phyloP scores from a whole-genome alignment of 2,113 vertebrate genomes.

The Carassius gibelio region DNA sequence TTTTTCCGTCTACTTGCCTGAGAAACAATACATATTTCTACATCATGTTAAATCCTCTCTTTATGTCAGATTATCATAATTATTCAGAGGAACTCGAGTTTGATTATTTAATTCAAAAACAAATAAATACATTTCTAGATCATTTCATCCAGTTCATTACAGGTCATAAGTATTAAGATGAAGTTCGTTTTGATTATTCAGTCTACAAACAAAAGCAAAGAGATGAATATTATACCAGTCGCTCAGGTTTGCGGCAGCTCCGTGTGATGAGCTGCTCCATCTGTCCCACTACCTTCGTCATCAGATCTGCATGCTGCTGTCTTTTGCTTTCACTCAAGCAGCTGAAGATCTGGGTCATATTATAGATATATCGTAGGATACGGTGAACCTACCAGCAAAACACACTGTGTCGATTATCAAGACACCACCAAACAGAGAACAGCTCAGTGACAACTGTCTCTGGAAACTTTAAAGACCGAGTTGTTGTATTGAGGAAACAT shows the following conservation, averaged over 20 bases:
- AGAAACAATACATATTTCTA: conserved; percentile 18
- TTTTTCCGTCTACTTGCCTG: conserved; percentile 58
- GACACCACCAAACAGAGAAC: background rate
- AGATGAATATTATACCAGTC: background rate
- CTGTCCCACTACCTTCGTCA: conserved; percentile 62
- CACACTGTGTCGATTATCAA: background rate
- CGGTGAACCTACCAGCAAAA: conserved; percentile 58
- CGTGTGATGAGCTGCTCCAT: conserved; percentile 70
- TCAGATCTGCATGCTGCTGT: conserved; percentile 17
- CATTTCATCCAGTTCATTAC: background rate
- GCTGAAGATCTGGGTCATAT: conserved; percentile 63
- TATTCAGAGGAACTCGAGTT: background rate
- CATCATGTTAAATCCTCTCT: background rate
- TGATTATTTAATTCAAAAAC: background rate
- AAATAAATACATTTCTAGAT: no score
- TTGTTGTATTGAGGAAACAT: background rate
- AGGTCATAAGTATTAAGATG: no score
- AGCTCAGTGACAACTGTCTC: background rate
- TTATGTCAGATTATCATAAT: background rate
- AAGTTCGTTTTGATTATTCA: background rate
- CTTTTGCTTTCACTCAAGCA: conserved; percentile 60
- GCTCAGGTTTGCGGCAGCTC: conserved; percentile 64
- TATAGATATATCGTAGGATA: conserved; percentile 71
- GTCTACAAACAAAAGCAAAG: background rate
- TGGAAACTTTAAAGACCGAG: background rate